A percentile compares a stretch with the other conserved stretches of the same genome.
phyloP scores from a whole-genome alignment of 2,888 invertebrate species.

The Drosophila neutralis region DNA sequence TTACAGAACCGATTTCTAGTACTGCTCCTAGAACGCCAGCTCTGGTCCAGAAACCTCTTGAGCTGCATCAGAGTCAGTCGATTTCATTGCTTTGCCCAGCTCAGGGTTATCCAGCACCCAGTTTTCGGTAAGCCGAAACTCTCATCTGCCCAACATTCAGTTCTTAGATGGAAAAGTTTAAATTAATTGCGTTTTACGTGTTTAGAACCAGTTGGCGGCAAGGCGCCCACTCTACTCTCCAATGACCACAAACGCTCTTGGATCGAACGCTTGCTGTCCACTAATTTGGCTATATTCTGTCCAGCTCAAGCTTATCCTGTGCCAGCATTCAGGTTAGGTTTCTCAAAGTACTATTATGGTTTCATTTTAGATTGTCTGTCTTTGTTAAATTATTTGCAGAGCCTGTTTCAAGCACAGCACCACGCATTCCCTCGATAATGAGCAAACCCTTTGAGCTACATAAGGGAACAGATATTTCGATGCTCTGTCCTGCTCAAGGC shows the following conservation, averaged over 20 bases:
- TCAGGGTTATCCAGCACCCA: slow-evolving; percentile 90
- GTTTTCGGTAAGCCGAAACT: slow-evolving; percentile 87
- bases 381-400: slow-evolving; percentile 82
- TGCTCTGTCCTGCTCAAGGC: slow-evolving; percentile 91
- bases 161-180: slow-evolving; percentile 76
- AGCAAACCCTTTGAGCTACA: slow-evolving; percentile 81
- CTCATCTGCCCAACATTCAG: slow-evolving; percentile 35
- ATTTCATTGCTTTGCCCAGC: slow-evolving; percentile 89
- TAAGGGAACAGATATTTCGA: slow-evolving; percentile 68
- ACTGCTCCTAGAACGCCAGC: slow-evolving; percentile 86
- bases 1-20: slow-evolving; percentile 76
- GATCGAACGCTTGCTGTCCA: slow-evolving; percentile 87
- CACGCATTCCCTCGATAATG: slow-evolving; percentile 85
- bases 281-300: slow-evolving; percentile 89
- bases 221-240: slow-evolving; percentile 86
- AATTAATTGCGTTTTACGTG: slow-evolving; percentile 70
- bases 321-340: slow-evolving; percentile 87
- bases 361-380: slow-evolving; percentile 25
- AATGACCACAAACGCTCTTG: slow-evolving; percentile 86
- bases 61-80: slow-evolving; percentile 62
- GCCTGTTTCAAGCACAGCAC: slow-evolving; percentile 86
- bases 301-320: slow-evolving; percentile 92
- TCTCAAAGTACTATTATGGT: neutral
- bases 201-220: slow-evolving; percentile 80
- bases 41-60: slow-evolving; percentile 83